Evolutionary conservation across 2,113 vertebrate species (phyloP).

Genomic region (Silurus asotus): DNA sequence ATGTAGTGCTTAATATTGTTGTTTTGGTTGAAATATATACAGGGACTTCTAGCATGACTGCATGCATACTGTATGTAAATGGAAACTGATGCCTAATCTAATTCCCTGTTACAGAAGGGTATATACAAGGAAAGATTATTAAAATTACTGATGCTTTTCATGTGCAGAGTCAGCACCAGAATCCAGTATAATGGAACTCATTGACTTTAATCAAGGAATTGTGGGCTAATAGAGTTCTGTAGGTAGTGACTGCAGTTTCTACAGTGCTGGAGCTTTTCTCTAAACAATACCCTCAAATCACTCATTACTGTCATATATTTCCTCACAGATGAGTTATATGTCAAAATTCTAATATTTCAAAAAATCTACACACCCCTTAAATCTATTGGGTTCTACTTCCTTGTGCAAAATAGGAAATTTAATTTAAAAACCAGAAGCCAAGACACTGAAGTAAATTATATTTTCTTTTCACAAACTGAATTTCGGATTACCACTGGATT

Average conservation of each 20-base stretch:
- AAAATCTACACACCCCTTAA: constrained; percentile 18
- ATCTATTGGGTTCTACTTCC: constrained; percentile 36
- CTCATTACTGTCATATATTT: constrained; percentile 38
- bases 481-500: constrained; percentile 12
- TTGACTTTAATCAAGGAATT: constrained; percentile 45
- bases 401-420: constrained; percentile 46
- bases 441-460: constrained; percentile 41
- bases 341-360: constrained; percentile 21
- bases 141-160: constrained; percentile 41
- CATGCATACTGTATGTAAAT: not conserved
- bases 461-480: constrained; percentile 35
- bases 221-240: not conserved
- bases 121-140: not conserved
- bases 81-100: not conserved
- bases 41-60: not conserved
- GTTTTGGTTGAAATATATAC: not conserved
- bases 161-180: constrained; percentile 26
- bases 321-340: constrained; percentile 12
- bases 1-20: constrained; percentile 14
- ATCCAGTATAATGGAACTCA: constrained; percentile 43
- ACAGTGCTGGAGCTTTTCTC: constrained; percentile 1
- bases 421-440: constrained; percentile 35
- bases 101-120: not conserved
- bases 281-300: constrained; percentile 23
- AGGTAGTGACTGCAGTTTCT: not conserved